Conservation (phyloP, 2,797 vertebrate species). For the Eptatretus atami region DNA sequence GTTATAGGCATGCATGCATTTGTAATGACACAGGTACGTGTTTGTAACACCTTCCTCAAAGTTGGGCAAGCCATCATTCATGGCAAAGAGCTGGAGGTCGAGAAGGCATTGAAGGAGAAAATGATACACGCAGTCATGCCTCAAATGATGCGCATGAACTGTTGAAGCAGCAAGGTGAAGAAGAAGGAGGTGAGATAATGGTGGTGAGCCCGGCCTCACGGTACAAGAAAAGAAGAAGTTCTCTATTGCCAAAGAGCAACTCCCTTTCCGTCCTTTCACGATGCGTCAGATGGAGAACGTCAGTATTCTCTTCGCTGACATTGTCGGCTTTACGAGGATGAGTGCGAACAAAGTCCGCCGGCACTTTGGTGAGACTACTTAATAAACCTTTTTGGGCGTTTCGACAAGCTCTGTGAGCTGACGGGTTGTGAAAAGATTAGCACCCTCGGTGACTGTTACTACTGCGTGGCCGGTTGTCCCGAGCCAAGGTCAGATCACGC, state of each 20-base stretch:
- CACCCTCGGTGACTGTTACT: conserved; percentile 87
- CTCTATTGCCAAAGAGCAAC: conserved; percentile 63
- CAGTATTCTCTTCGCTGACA: conserved; percentile 89
- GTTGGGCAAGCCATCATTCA: conserved; percentile 97
- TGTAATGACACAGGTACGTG: conserved; percentile 85
- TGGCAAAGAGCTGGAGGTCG: conserved; percentile 84
- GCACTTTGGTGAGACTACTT: conserved; percentile 68
- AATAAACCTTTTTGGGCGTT: conserved; percentile 87
- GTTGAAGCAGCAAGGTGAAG: conserved; percentile 83
- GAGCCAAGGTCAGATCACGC: conserved; percentile 63
- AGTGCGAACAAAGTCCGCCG: conserved; percentile 90
- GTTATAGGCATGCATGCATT: conserved; percentile 69
- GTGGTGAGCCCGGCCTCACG: conserved; percentile 23
- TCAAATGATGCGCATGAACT: conserved; percentile 59
- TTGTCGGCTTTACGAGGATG: conserved; percentile 96
- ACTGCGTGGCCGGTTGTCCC: conserved; percentile 80
- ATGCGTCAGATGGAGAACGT: conserved; percentile 78
- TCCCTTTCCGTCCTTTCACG: conserved; percentile 81
- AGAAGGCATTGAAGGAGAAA: conserved; percentile 87
- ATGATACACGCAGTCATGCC: conserved; percentile 99
- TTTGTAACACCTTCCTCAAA: conserved; percentile 83
- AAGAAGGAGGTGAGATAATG: conserved; percentile 21
- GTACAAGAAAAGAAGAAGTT: conserved; percentile 54
- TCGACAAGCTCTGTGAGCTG: conserved; percentile 67
- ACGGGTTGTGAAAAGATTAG: conserved; percentile 92